phyloP scores from a whole-genome alignment of 1,140 invertebrate genomes.

The Micrasema minimum region DNA sequence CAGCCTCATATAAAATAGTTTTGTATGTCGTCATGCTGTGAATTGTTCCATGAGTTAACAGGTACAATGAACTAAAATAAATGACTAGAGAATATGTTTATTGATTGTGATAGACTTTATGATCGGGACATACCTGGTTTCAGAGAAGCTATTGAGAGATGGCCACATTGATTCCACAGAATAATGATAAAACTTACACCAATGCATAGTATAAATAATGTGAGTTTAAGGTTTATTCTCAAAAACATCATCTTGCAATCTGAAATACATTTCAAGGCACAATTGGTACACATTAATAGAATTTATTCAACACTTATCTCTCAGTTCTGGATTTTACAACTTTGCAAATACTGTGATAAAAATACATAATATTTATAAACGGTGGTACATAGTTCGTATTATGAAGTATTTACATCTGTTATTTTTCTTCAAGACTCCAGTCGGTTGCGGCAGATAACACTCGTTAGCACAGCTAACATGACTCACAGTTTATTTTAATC shows the following conservation, averaged over 20 bases:
- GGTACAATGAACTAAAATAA: no score
- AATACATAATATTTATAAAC: background rate
- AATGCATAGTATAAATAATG: conserved; percentile 59
- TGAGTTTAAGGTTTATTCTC: conserved; percentile 61
- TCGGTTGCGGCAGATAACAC: no score
- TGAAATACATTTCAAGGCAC: conserved; percentile 25
- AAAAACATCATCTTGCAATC: conserved; percentile 61
- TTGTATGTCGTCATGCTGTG: no score
- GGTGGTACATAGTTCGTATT: background rate
- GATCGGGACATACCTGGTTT: conserved; percentile 51
- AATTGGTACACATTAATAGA: background rate
- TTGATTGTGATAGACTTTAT: no score
- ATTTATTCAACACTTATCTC: background rate
- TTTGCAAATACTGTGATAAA: background rate
- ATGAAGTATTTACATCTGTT: background rate
- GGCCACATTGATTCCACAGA: conserved; percentile 62
- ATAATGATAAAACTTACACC: conserved; percentile 60
- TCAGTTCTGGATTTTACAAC: background rate
- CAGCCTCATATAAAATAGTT: no score
- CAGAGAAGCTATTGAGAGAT: conserved; percentile 44
- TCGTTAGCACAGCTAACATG: background rate
- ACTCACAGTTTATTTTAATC: background rate
- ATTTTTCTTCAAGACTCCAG: background rate
- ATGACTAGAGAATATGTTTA: no score
- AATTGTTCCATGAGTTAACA: no score